A percentile compares a stretch with the other conserved stretches of the same genome.
Conservation (phyloP, 2,113 vertebrate genomes). For the Phrynosoma blainvillii region DNA sequence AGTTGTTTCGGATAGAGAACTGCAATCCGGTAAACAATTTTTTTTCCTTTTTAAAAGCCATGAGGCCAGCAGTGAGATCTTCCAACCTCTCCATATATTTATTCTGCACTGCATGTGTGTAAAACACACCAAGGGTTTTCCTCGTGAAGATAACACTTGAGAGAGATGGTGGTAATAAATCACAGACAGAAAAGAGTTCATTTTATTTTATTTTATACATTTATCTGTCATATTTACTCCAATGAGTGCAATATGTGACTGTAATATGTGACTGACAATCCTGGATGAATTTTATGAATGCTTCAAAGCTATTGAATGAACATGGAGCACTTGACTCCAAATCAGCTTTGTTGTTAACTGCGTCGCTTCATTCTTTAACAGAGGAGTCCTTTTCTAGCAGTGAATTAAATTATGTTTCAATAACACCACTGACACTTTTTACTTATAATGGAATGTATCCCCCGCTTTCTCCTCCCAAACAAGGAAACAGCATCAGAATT, state of each 20-base stretch:
- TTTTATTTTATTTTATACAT: too few relatives aligned
- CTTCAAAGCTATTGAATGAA: not conserved
- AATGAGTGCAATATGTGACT: not conserved
- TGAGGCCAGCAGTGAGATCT: not conserved
- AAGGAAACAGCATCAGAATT: not conserved
- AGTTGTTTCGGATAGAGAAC: conserved; percentile 87
- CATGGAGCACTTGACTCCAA: not conserved
- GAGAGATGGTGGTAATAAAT: not conserved
- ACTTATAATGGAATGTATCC: not conserved
- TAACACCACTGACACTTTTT: not conserved
- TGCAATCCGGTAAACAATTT: conserved; percentile 84
- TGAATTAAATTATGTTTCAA: not conserved
- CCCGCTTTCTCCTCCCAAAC: not conserved
- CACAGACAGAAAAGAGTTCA: not conserved
- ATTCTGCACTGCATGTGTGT: not conserved
- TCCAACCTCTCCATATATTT: not conserved
- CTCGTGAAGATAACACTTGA: not conserved
- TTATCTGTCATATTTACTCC: not conserved
- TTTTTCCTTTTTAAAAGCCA: conserved; percentile 2
- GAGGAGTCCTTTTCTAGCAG: not conserved
- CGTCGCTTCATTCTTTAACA: not conserved
- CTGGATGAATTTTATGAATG: not conserved
- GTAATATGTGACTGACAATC: not conserved
- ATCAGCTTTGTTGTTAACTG: not conserved
- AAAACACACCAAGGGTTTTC: not conserved